phyloP scores from a whole-genome alignment of 1,140 invertebrate species.

The Scylla paramamosain region DNA sequence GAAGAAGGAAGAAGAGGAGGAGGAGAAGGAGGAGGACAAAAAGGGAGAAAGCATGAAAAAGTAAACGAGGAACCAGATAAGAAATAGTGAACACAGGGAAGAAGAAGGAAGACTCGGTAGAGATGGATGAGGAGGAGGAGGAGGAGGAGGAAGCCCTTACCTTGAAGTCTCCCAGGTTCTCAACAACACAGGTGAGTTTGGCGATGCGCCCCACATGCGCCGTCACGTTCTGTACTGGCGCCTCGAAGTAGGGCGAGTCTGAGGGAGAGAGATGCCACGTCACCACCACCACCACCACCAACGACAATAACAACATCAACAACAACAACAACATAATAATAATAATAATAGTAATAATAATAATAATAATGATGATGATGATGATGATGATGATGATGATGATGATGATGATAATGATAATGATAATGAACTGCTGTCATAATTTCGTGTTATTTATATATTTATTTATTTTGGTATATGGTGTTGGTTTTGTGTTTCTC shows the following conservation, averaged over 20 bases:
- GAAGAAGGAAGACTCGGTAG: no score
- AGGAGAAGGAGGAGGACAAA: background rate
- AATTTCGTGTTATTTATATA: no score
- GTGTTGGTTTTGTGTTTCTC: no score
- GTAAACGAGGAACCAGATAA: no score
- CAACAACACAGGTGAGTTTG: constrained; percentile 43
- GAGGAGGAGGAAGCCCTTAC: background rate
- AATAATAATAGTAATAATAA: no score
- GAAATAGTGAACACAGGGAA: no score
- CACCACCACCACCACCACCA: background rate
- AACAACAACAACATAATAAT: background rate
- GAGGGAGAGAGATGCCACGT: background rate
- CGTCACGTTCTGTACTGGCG: constrained; percentile 42
- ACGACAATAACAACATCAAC: background rate
- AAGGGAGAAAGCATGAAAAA: no score
- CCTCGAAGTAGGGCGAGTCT: constrained; percentile 43
- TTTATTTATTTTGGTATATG: no score
- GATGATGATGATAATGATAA: no score
- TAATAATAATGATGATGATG: no score
- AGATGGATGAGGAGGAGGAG: background rate
- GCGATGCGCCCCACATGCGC: background rate
- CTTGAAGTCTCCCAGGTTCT: constrained; percentile 41
- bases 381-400: no score
- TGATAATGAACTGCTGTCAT: no score
- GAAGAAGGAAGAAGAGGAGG: background rate